Evolutionary conservation across 2,797 vertebrate species (phyloP).

Genomic region (Chanos chanos): DNA sequence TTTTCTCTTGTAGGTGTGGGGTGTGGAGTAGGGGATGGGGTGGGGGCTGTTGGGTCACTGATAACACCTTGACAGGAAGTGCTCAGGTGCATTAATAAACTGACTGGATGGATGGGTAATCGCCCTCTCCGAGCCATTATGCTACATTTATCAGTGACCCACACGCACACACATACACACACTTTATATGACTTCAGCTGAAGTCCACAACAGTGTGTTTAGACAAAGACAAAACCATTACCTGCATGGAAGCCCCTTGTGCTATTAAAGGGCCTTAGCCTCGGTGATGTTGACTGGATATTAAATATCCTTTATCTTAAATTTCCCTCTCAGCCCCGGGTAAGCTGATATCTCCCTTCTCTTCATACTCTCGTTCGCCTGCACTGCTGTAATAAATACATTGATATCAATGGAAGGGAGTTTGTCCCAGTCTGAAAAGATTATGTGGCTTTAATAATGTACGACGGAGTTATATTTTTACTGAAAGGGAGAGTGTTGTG

Average conservation of each 20-base stretch:
- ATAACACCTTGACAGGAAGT: constrained; percentile 78
- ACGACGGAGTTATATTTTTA: constrained; percentile 65
- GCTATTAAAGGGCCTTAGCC: constrained; percentile 74
- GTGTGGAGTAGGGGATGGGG: too few species aligned
- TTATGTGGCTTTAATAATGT: constrained; percentile 63
- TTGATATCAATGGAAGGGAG: constrained; percentile 77
- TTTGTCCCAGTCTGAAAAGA: constrained; percentile 76
- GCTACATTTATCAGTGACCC: constrained; percentile 80
- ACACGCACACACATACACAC: too few species aligned
- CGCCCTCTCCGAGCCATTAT: constrained; percentile 77
- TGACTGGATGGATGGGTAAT: constrained; percentile 78
- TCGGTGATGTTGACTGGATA: constrained; percentile 76
- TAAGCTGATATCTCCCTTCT: constrained; percentile 79
- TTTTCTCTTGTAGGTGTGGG: too few species aligned
- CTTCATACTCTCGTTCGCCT: constrained; percentile 75
- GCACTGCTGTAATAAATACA: constrained; percentile 81
- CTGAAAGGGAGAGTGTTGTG: constrained; percentile 31
- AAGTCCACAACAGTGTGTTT: constrained; percentile 82
- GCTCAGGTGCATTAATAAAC: constrained; percentile 77
- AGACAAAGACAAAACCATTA: constrained; percentile 81
- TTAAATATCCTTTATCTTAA: constrained; percentile 88
- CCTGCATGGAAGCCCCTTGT: constrained; percentile 76
- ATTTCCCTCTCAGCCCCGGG: constrained; percentile 71
- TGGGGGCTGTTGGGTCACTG: constrained; percentile 36
- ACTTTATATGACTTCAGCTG: constrained; percentile 75